Evolutionary conservation across 2,113 vertebrate species (phyloP), one percentile per base, ranked within the genome.

Genomic region (Microcebus tavaratra): DNA sequence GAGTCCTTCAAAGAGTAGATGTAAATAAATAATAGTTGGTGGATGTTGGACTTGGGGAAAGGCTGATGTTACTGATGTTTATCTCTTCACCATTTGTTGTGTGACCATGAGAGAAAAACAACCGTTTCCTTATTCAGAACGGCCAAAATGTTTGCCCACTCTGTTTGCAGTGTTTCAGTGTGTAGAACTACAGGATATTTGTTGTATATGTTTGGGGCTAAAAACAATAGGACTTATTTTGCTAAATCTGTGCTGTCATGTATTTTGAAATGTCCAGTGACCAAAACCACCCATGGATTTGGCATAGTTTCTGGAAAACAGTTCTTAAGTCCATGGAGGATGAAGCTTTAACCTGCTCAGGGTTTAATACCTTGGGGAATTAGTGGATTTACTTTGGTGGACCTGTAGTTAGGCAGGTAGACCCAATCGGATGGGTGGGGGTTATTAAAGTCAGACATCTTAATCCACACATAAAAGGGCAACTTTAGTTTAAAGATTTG

Each of bases 191-290:
- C 63, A 80, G 79, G 79, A 45, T 89, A 42, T 87, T 96, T 96
- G 79, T 95, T 97, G 79, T 94, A 14, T 65, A n/a, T 65, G 63
- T 90, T 96, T 72, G 63, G 86, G 53, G 76, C 73, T 21, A 12
- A 92, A 93, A 75, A 94, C 97, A 97, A 65, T 96, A 73, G 65
- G 53, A 50, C 70, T 86, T 83, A 29, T 83, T 96, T 92, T 92
- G 81, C 63, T 76, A 50, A 82, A 45, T 97, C 73, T 93, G 89
- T 87, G 36, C 70, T 93, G 94, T 91, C 96, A 81, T 78, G 93
- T 88, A n/a, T 79, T 96, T 96, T 92, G 92, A 96, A 94, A 79
- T 80, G 68, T 13, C 79, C 91, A 57, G 63, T 36, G 75, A 70
- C 25, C 82, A 53, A 96, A 92, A 42, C 48, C 45, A 53, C 94